Percentiles rank a stretch among this genome's conserved stretches.
Evolutionary conservation across 2,888 invertebrate species (phyloP).

Genomic region (Cheilosia vernalis): DNA sequence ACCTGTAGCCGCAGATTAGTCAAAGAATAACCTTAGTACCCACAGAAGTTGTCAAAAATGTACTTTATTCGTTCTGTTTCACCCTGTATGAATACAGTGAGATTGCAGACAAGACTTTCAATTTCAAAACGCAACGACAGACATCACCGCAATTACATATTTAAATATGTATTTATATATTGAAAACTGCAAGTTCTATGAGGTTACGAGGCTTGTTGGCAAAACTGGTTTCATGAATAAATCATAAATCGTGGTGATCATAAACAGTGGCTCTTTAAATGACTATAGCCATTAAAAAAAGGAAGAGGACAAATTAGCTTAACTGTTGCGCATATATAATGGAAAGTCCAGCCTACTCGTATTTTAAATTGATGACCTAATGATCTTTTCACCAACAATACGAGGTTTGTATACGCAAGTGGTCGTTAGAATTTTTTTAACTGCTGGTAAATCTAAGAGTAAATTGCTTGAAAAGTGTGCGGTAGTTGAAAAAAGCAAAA

Average conservation of each 20-base stretch:
- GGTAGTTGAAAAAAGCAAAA: no score
- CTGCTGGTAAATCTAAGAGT: no score
- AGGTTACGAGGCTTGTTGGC: slow-evolving; percentile 15
- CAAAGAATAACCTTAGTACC: no score
- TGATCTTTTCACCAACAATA: background rate
- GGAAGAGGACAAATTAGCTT: background rate
- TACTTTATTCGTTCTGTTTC: no score
- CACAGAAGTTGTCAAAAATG: no score
- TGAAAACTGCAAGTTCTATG: background rate
- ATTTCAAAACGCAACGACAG: background rate
- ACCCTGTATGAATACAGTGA: no score
- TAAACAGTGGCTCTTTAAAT: background rate
- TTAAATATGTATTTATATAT: slow-evolving; percentile 14
- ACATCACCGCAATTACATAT: background rate
- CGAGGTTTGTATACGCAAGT: no score
- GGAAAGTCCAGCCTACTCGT: background rate
- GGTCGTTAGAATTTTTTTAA: no score
- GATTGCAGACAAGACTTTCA: background rate
- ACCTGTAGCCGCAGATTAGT: no score
- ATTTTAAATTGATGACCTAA: background rate
- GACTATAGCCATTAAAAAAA: background rate
- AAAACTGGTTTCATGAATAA: background rate
- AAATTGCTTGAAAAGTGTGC: no score
- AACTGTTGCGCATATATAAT: background rate
- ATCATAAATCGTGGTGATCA: background rate